A percentile compares a stretch with the other conserved stretches of the same genome.
Evolutionary conservation across 1,140 invertebrate species (phyloP).

Genomic region (Leptopilina boulardi): DNA sequence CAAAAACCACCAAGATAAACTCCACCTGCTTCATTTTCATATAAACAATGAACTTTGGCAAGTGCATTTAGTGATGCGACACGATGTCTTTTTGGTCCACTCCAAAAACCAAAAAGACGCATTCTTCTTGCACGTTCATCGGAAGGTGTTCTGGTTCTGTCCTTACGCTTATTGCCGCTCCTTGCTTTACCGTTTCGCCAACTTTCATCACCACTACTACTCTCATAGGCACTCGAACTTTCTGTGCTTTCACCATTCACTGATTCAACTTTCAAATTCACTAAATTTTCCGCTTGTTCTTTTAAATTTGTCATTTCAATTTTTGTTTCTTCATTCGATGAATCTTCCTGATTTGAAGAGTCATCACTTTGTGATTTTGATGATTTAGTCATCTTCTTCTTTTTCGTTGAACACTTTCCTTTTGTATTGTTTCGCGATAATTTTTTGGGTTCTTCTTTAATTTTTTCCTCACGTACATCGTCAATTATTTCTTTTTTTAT

Average conservation of each 20-base stretch:
- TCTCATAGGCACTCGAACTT: constrained; percentile 64
- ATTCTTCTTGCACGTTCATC: constrained; percentile 72
- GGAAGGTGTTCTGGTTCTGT: constrained; percentile 60
- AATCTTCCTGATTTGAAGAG: constrained; percentile 64
- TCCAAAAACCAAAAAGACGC: constrained; percentile 79
- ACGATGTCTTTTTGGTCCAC: constrained; percentile 86
- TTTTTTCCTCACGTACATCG: constrained; percentile 61
- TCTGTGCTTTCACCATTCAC: constrained; percentile 58
- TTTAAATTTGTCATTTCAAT: constrained; percentile 39
- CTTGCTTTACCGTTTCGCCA: constrained; percentile 31
- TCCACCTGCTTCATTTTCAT: constrained; percentile 89
- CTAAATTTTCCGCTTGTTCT: constrained; percentile 56
- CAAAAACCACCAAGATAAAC: constrained; percentile 80
- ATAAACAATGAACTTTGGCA: constrained; percentile 94
- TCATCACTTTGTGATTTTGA: constrained; percentile 63
- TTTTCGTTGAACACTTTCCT: constrained; percentile 59
- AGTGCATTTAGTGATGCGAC: constrained; percentile 92
- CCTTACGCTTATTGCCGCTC: constrained; percentile 57
- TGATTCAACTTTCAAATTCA: constrained; percentile 68
- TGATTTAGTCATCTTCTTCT: constrained; percentile 55
- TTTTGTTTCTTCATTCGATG: constrained; percentile 66
- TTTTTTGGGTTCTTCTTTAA: constrained; percentile 66
- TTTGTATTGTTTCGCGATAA: constrained; percentile 58
- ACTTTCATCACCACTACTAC: constrained; percentile 58
- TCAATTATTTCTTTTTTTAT: constrained; percentile 69